A percentile compares a stretch with the other conserved stretches of the same genome.
Evolutionary conservation across 2,113 vertebrate species (phyloP).

Genomic region (Centropristis striata): DNA sequence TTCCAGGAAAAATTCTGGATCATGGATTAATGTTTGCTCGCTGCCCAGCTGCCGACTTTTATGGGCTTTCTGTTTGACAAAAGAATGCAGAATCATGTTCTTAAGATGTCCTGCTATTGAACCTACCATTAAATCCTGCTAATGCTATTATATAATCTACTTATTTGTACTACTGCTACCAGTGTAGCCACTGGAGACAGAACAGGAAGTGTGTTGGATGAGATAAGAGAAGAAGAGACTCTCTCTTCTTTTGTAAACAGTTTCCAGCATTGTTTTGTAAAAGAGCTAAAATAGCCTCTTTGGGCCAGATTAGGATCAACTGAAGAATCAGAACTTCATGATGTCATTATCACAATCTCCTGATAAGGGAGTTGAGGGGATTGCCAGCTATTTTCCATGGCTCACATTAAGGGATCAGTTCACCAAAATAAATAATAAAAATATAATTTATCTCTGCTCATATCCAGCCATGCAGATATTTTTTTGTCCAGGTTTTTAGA

Average conservation of each 20-base stretch:
- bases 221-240: constrained; percentile 18
- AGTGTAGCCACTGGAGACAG: not conserved
- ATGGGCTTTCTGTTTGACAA: not conserved
- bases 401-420: too few relatives aligned
- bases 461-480: too few relatives aligned
- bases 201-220: constrained; percentile 18
- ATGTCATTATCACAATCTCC: too few relatives aligned
- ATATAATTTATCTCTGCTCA: too few relatives aligned
- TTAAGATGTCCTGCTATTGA: not conserved
- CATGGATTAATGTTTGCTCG: not conserved
- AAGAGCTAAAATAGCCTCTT: not conserved
- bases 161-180: not conserved
- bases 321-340: not conserved
- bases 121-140: not conserved
- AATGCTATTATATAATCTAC: not conserved
- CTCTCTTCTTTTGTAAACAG: not conserved
- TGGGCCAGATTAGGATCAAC: not conserved
- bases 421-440: too few relatives aligned
- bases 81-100: not conserved
- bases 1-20: constrained; percentile 15
- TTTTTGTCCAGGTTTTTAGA: too few relatives aligned
- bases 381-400: too few relatives aligned
- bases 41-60: not conserved
- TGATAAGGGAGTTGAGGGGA: too few relatives aligned
- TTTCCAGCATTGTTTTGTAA: not conserved